Conservation (phyloP, 2,113 vertebrate genomes). For the Sigmodon hispidus region DNA sequence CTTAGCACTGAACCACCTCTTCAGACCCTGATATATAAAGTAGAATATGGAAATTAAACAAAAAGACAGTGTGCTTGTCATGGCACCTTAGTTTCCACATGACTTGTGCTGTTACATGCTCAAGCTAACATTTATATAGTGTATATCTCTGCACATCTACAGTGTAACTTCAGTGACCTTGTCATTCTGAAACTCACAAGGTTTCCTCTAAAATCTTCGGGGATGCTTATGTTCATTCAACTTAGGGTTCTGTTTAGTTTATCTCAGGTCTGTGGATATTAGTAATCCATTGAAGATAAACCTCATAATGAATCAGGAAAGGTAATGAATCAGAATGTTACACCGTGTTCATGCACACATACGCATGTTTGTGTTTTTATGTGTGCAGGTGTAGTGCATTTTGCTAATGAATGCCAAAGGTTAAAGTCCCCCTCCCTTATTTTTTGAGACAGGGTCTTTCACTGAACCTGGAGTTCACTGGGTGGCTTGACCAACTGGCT, state of each 20-base stretch:
- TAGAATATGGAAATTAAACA: not conserved
- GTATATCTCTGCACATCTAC: not conserved
- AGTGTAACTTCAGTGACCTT: not conserved
- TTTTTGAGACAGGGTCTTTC: not conserved
- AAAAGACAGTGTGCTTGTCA: not conserved
- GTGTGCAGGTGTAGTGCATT: not conserved
- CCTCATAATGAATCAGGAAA: not conserved
- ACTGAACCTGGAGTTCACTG: not conserved
- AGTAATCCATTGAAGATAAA: not conserved
- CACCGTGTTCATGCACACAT: not conserved
- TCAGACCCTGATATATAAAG: not conserved
- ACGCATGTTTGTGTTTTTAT: not conserved
- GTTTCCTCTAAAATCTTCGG: constrained; percentile 19
- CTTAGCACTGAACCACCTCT: not conserved
- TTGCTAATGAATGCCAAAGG: not conserved
- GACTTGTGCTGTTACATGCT: not conserved
- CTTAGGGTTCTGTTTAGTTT: constrained; percentile 7
- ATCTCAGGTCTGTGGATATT: not conserved
- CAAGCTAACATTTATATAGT: not conserved
- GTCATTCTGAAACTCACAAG: not conserved
- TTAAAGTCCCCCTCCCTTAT: not conserved
- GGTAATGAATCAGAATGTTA: not conserved
- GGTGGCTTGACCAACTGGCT: too few species aligned
- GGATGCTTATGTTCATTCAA: not conserved
- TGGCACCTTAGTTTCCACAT: not conserved